Conservation (phyloP, 2,797 vertebrate genomes). For the Mormyrops attenuatus region DNA sequence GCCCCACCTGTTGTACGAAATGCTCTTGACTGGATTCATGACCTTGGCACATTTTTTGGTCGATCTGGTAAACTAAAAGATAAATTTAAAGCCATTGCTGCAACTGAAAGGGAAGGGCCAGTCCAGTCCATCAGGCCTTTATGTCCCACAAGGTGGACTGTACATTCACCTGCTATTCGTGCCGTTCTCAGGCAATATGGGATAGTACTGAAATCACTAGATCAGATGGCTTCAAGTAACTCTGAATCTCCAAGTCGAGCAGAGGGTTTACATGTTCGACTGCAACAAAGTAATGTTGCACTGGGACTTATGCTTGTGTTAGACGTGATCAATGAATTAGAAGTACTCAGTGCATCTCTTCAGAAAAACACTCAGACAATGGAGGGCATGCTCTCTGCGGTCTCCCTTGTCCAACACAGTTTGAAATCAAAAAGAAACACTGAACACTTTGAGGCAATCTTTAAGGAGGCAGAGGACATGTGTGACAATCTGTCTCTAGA, state of each 20-base stretch:
- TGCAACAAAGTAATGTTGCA: not conserved
- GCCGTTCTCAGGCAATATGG: not conserved
- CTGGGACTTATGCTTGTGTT: not conserved
- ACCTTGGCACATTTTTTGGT: not conserved
- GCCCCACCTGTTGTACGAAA: conserved; percentile 12
- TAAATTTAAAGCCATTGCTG: not conserved
- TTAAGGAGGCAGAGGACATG: not conserved
- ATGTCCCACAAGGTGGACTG: not conserved
- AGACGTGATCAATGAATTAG: too few relatives aligned
- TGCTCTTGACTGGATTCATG: not conserved
- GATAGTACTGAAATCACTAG: not conserved
- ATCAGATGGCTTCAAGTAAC: not conserved
- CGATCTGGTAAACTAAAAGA: not conserved
- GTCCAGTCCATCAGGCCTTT: not conserved
- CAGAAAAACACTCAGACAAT: too few relatives aligned
- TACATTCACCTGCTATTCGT: not conserved
- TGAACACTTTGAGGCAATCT: not conserved
- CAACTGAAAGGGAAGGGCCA: not conserved
- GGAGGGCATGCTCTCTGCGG: not conserved
- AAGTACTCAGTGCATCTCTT: too few relatives aligned
- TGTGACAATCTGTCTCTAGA: not conserved
- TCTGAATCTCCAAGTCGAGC: not conserved
- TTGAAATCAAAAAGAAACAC: not conserved
- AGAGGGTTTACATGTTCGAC: not conserved
- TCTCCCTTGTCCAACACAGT: not conserved